These are phyloP conservation scores for Lepidothrix coronata DNA, from an alignment of 2,113 vertebrate species.

Conservation along the genomic window DNA sequence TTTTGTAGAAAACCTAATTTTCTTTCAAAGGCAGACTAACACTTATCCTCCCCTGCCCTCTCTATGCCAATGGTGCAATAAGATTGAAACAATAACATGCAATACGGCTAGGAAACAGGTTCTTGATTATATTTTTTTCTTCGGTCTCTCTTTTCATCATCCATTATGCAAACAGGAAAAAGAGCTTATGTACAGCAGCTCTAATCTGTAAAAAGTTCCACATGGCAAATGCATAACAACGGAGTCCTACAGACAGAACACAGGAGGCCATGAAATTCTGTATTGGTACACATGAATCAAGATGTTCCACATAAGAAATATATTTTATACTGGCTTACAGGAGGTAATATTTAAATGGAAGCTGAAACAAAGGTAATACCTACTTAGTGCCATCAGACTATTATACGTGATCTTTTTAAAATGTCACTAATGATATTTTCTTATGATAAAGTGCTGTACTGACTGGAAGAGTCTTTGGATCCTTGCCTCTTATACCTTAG, in stretches of 20 bases:
- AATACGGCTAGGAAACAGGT: background rate
- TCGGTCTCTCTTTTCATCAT: background rate
- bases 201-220: background rate
- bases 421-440: slow-evolving; percentile 33
- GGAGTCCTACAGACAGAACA: background rate
- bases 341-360: background rate
- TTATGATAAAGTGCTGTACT: slow-evolving; percentile 6
- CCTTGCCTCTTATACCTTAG: background rate
- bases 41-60: accelerated
- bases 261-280: background rate
- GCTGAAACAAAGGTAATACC: background rate
- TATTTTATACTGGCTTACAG: background rate
- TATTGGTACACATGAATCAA: background rate
- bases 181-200: background rate
- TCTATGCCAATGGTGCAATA: background rate
- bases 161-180: background rate
- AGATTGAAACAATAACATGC: background rate
- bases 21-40: background rate
- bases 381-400: background rate
- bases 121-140: background rate
- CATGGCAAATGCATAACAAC: background rate
- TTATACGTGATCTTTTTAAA: slow-evolving; percentile 23
- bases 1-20: background rate
- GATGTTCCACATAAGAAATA: background rate
- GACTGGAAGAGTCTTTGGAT: background rate